These are phyloP conservation scores for Glomeris maerens DNA, from an alignment of 1,140 invertebrate species.

Conservation along the genomic window DNA sequence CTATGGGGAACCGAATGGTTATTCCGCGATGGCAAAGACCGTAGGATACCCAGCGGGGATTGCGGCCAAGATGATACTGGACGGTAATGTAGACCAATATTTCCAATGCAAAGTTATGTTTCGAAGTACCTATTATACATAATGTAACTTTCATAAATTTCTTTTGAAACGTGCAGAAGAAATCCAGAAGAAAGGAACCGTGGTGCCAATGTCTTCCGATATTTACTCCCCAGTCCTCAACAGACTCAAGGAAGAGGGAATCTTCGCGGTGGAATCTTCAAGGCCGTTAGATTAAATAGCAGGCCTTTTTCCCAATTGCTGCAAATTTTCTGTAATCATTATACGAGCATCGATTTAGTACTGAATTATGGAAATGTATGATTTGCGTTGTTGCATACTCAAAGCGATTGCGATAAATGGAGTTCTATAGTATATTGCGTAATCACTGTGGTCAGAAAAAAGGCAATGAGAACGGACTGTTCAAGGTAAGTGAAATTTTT, in stretches of 20 bases:
- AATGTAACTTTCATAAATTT: constrained; percentile 9
- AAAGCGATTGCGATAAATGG: too few species aligned
- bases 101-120: constrained; percentile 3
- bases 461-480: too few species aligned
- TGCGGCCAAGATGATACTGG: constrained; percentile 90
- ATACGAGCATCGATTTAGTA: too few species aligned
- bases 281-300: constrained; percentile 7
- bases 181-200: constrained; percentile 84
- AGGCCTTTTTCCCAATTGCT: too few species aligned
- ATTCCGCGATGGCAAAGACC: constrained; percentile 94
- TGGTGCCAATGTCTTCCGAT: constrained; percentile 73
- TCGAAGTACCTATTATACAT: background rate
- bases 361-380: too few species aligned
- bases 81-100: constrained; percentile 56
- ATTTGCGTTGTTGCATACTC: too few species aligned
- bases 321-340: too few species aligned
- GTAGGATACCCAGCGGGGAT: constrained; percentile 94
- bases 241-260: constrained; percentile 66
- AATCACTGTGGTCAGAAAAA: too few species aligned
- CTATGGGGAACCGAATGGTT: constrained; percentile 70
- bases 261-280: constrained; percentile 49
- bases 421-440: too few species aligned
- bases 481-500: too few species aligned
- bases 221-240: constrained; percentile 82
- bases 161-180: constrained; percentile 48